Conservation (phyloP, 2,113 vertebrate genomes). For the Cyprinodon variegatus region DNA sequence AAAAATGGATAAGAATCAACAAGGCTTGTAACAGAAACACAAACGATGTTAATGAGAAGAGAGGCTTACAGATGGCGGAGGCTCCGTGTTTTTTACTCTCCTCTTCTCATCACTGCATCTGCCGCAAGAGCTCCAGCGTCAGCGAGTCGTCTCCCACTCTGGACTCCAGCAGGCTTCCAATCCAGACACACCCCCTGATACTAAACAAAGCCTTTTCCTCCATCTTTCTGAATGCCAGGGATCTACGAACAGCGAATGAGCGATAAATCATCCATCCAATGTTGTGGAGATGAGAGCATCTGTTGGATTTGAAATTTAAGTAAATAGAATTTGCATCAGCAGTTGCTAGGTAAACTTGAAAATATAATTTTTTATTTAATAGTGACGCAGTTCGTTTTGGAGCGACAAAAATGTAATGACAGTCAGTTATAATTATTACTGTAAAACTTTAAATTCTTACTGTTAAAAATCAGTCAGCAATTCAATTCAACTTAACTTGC, state of each 20-base stretch:
- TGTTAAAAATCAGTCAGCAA: no score
- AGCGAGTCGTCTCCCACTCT: conserved; percentile 14
- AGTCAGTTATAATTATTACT: not conserved
- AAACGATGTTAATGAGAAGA: not conserved
- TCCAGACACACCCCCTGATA: not conserved
- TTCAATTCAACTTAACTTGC: no score
- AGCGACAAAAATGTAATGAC: not conserved
- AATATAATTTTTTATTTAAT: not conserved
- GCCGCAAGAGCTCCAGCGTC: not conserved
- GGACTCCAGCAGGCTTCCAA: conserved; percentile 5
- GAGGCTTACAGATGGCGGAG: conserved; percentile 44
- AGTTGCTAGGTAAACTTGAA: conserved; percentile 39
- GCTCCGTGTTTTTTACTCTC: conserved; percentile 5
- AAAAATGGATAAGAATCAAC: not conserved
- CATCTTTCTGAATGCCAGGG: not conserved
- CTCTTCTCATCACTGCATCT: conserved; percentile 12
- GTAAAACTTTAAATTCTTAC: no score
- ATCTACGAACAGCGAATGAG: not conserved
- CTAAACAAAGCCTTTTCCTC: not conserved
- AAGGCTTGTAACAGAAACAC: not conserved
- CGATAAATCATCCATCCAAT: not conserved
- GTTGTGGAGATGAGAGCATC: not conserved
- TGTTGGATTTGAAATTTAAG: not conserved
- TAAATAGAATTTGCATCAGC: not conserved
- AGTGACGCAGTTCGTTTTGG: not conserved